A percentile compares a stretch with the other conserved stretches of the same genome.
phyloP scores from a whole-genome alignment of 2,797 vertebrate genomes.

The Nyctalus aviator region DNA sequence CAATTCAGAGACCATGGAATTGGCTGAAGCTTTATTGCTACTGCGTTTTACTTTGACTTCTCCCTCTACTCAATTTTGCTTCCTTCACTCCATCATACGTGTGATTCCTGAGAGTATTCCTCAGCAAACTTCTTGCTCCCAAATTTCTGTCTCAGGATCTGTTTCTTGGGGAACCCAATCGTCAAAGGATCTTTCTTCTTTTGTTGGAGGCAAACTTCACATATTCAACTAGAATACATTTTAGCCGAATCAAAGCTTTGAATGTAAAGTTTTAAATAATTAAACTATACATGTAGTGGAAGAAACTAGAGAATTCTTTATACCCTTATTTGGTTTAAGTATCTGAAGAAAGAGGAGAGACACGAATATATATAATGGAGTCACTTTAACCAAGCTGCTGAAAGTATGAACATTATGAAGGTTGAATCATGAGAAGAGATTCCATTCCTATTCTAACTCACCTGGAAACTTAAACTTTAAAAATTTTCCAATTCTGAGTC shows the following conservation, averaged over 20 bases:
- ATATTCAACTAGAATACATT: conserved; percentile 30
- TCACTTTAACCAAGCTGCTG: not conserved
- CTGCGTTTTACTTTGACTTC: not conserved
- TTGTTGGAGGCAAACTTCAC: not conserved
- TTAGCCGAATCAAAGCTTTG: not conserved
- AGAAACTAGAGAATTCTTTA: conserved; percentile 20
- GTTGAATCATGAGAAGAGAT: not conserved
- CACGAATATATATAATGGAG: not conserved
- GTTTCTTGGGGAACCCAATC: not conserved
- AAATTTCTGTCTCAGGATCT: not conserved
- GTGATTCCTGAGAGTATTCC: not conserved
- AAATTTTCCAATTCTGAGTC: not conserved
- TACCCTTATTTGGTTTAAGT: not conserved
- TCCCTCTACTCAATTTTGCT: not conserved
- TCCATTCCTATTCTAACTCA: not conserved
- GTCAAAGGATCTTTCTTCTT: not conserved
- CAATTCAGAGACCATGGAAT: not conserved
- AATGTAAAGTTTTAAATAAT: not conserved
- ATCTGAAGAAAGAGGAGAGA: not conserved
- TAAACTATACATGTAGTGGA: not conserved
- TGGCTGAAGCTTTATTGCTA: not conserved
- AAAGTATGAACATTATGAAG: not conserved
- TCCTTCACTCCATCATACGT: not conserved
- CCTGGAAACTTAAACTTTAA: not conserved
- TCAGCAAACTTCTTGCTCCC: not conserved